These are phyloP conservation scores for Spea bombifrons DNA, from an alignment of 2,113 vertebrate species.

Conservation along the genomic window DNA sequence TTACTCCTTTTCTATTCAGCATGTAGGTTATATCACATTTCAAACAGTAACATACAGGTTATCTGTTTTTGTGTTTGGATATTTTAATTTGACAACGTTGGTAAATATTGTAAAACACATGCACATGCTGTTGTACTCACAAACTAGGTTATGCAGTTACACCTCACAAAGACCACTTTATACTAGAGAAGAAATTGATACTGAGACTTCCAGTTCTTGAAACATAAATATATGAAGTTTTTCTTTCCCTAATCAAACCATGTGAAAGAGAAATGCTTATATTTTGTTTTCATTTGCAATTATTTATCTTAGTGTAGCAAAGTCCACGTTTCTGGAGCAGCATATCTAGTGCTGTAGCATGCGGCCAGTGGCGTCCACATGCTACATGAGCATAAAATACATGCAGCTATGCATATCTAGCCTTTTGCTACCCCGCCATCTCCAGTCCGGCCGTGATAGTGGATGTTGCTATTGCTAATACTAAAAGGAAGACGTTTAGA, in stretches of 20 bases:
- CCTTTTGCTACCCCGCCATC: no score
- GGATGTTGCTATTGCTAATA: no score
- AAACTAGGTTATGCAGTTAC: not conserved
- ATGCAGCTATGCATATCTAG: no score
- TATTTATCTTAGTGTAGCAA: no score
- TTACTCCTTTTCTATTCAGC: slow-evolving; percentile 17
- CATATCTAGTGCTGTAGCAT: no score
- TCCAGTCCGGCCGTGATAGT: no score
- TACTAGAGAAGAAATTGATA: not conserved
- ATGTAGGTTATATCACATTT: slow-evolving; percentile 7
- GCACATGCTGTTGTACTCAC: not conserved
- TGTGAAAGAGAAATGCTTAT: not conserved
- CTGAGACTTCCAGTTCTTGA: not conserved
- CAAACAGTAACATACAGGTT: not conserved
- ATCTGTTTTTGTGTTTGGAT: not conserved
- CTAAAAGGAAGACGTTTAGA: no score
- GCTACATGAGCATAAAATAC: no score
- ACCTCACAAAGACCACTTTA: not conserved
- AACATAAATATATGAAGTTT: not conserved
- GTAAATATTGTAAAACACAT: not conserved
- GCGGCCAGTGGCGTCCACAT: no score
- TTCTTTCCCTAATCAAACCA: not conserved
- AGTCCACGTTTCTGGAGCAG: no score
- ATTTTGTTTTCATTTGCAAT: no score
- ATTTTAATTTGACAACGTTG: slow-evolving; percentile 14